Base-by-base conservation (phyloP, 2,888 invertebrate genomes). In the Drosophila phalerata region DNA sequence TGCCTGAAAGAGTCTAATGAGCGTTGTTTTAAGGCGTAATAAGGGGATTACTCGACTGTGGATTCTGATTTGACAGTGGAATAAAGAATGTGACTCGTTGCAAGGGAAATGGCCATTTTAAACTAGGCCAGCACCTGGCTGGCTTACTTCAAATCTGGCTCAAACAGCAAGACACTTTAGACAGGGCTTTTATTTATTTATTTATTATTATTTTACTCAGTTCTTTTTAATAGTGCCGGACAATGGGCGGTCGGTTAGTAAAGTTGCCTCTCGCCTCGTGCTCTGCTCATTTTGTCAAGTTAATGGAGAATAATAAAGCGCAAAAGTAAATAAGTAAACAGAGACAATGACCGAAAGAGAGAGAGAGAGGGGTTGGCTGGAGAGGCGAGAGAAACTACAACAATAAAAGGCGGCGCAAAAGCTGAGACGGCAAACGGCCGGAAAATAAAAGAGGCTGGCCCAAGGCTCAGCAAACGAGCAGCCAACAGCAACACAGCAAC, bases 251-350 rank as follows among this genome's bases (percentile, higher is more conserved):
- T 57, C 49, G 43, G 34, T 45, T 52, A 60, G 43, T 49, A 52
- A 56, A 62, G 62, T 57, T 40, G 58, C 38, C 77, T 34, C 60
- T 42, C 25, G 37, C 22, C 25, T 49, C 38, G 25, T 40, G 28
- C 51, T 43, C 63, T 78, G 71, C 85, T 87, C 85, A 89, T 85
- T 85, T 89, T 85, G 85, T 82, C 85, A 87, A 85, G 82, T 85
- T 85, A 85, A 85, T 85, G 85, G 85, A 78, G 85, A 85, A 85
- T 89, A 85, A 85, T 85, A 85, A 85, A 89, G 89, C 87, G 87
- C 81, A 80, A 85, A 89, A 89, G 88, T 87, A 89, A 89, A 85
- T 89, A 89, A 89, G 85, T 76, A 85, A 89, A 78, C 80, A 85
- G 78, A 77, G 68, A 63, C 67, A 75, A 71, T 51, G 47, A 55